Evolutionary conservation across 2,113 vertebrate species (phyloP).

Genomic region (Poeciliopsis retropinna): DNA sequence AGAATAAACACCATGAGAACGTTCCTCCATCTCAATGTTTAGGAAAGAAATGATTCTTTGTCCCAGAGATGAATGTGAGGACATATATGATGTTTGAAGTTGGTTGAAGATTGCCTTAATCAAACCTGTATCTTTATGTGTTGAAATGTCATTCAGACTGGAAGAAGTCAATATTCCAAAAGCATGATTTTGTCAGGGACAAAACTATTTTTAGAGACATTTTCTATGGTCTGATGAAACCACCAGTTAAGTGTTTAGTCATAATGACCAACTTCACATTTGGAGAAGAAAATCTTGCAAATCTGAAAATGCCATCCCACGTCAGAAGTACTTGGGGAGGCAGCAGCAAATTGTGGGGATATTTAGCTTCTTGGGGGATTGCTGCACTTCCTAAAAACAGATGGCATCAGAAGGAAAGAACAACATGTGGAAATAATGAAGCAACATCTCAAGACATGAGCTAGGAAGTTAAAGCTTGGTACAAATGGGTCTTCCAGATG

Average conservation of each 20-base stretch:
- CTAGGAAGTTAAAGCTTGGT: too few species aligned
- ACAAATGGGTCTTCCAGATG: too few species aligned
- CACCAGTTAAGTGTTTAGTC: background rate
- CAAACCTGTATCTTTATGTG: background rate
- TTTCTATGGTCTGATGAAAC: background rate
- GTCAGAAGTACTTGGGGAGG: background rate
- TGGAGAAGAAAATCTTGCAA: background rate
- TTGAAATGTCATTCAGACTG: background rate
- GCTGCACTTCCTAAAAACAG: background rate
- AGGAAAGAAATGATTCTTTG: background rate
- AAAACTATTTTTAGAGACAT: background rate
- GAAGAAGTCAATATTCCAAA: background rate
- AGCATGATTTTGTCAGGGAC: background rate
- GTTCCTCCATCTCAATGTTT: background rate
- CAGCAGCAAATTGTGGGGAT: background rate
- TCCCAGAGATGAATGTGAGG: background rate
- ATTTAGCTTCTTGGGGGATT: background rate
- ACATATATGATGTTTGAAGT: background rate
- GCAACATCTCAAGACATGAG: too few species aligned
- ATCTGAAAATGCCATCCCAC: background rate
- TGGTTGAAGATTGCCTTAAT: background rate
- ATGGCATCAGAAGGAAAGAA: too few species aligned
- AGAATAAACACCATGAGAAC: background rate
- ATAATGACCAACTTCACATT: background rate
- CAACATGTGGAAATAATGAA: too few species aligned